Conservation (phyloP, 2,113 vertebrate species). For the Shinisaurus crocodilurus region DNA sequence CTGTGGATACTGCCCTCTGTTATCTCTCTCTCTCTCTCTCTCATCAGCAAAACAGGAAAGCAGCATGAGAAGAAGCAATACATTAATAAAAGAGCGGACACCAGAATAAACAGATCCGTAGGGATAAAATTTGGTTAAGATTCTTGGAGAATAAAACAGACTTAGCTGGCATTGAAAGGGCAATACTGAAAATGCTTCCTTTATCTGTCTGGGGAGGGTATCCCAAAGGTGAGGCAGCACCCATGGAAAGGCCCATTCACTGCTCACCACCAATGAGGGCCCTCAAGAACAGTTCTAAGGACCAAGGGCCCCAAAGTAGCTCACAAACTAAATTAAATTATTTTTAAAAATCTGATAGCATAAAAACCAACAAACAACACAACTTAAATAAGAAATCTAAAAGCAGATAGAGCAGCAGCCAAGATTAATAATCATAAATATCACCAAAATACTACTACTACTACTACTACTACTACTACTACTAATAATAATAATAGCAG, state of each 20-base stretch:
- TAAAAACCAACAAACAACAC: neutral
- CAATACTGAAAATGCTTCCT: rapidly evolving
- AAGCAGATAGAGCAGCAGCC: neutral
- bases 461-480: too few relatives aligned
- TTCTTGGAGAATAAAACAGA: neutral
- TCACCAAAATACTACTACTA: too few relatives aligned
- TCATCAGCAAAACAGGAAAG: too few relatives aligned
- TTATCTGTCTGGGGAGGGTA: neutral
- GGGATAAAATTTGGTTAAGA: neutral
- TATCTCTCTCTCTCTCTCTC: too few relatives aligned
- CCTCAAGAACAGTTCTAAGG: neutral
- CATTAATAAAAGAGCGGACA: neutral
- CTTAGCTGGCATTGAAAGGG: neutral
- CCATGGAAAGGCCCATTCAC: neutral
- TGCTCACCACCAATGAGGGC: neutral
- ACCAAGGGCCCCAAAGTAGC: neutral
- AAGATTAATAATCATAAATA: neutral
- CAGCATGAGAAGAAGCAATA: neutral
- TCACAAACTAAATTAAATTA: neutral
- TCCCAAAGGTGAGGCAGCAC: neutral
- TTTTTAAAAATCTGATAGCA: neutral
- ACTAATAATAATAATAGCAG: too few relatives aligned
- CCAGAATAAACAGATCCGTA: conserved; percentile 14
- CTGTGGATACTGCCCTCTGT: too few relatives aligned
- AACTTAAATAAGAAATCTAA: neutral